Conservation (phyloP, 2,888 invertebrate genomes). For the Erebia aethiops region DNA sequence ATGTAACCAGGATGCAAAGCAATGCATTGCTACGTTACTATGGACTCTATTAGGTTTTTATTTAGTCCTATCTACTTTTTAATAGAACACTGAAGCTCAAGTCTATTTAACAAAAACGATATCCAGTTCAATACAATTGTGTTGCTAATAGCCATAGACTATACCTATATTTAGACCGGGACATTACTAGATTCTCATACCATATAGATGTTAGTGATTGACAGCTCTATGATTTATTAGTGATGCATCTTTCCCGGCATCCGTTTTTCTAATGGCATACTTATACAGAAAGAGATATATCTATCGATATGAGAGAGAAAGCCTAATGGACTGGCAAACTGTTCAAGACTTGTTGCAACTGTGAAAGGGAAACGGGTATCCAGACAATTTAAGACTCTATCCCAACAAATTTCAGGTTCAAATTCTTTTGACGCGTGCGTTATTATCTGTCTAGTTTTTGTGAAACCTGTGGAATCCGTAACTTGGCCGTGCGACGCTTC, state of each 20-base stretch:
- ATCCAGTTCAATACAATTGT: conserved; percentile 1
- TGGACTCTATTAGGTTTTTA: no score
- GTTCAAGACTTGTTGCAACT: conserved; percentile 22
- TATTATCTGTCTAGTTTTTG: conserved; percentile 22
- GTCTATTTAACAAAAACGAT: conserved; percentile 12
- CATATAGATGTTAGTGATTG: conserved; percentile 20
- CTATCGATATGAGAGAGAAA: conserved; percentile 31
- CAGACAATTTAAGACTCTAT: conserved; percentile 11
- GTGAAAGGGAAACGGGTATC: conserved; percentile 21
- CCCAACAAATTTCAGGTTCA: neutral
- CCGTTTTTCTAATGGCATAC: conserved; percentile 28
- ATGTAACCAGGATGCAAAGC: no score
- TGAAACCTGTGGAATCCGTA: conserved; percentile 31
- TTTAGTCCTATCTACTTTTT: no score
- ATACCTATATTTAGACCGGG: conserved; percentile 15
- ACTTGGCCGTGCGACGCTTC: conserved; percentile 23
- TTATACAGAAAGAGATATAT: conserved; percentile 28
- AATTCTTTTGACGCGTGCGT: neutral
- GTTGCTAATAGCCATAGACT: neutral
- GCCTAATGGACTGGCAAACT: conserved; percentile 31
- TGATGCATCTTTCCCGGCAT: conserved; percentile 26
- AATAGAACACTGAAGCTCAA: neutral
- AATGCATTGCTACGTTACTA: no score
- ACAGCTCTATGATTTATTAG: conserved; percentile 32
- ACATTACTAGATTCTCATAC: conserved; percentile 23